Evolutionary conservation across 1,140 invertebrate species (phyloP), one percentile per base, ranked within the genome.

Genomic region (Drosophila truncata): DNA sequence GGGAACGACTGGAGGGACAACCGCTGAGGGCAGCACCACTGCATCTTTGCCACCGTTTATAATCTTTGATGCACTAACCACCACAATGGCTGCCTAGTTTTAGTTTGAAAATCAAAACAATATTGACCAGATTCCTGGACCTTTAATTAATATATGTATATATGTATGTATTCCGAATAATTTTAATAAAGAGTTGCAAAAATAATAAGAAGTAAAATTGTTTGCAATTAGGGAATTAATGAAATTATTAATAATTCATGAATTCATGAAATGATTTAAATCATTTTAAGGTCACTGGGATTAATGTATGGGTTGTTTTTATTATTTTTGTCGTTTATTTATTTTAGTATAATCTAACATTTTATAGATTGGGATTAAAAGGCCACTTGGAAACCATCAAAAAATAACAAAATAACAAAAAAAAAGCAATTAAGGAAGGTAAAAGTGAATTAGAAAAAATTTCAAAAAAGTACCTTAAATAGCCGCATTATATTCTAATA

Each of bases 21-120:
- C 39, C 13, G 0, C n/a, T 9, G 29, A 33, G 29, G 50, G 8
- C 10, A 49, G n/a, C 3, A 65, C 70, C 8, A 74, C 72, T 6
- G 33, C 33, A 7, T 64, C 78, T 1, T 20, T 80, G 2, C 78
- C 78, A 11, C 78, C 78, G 4, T 80, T 80, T 14, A 46, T 75
- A 39, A 64, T 74, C 5, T 80, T 75, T 14, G 39, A 47, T 20
- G 52, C 46, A 13, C 11, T 18, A 16, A 37, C 33, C 29, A 25
- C 49, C n/a, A 18, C 18, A 27, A 9, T 3, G 2, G 7, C 23
- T 3, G 27, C 8, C 10, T 58, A 47, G 25, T 10, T 31, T 20
- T 42, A 25, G 13, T 18, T 41, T 13, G 3, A 27, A 13, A 11
- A 3, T 23, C 11, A 6, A 65, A 31, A 50, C n/a, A 25, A 9